Evolutionary conservation across 2,888 invertebrate species (phyloP), one percentile per base, ranked within the genome.

Genomic region (Erebia ligea): DNA sequence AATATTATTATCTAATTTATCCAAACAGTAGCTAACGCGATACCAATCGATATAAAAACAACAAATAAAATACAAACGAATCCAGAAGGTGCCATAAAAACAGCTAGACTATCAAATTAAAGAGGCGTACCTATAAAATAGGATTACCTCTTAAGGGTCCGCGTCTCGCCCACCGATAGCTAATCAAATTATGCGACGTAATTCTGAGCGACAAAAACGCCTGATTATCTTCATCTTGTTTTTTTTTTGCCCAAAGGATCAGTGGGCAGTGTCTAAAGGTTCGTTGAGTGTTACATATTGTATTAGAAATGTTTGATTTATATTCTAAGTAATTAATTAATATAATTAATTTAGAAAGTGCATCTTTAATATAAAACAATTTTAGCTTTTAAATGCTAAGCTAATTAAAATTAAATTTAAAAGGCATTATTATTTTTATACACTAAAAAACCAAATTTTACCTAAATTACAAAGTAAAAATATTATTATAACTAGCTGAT

Each of bases 101-200:
- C 72, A 64, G 67, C 70, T 72, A 70, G 80, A 82, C 83, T 81
- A 84, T 84, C 83, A 84, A 84, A 84, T 86, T 86, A 87, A 84
- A 82, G 81, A 81, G 79, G 76, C 77, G 78, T 75, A 76, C 77
- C 83, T 86, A 88, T 85, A 86, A 86, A 90, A 89, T 80, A 84
- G 85, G 87, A 90, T 90, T 88, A 89, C 85, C 85, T 86, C 85
- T 86, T 84, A 85, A 86, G 86, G 87, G 89, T 81, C 80, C 85
- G 84, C 82, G 85, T 85, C 81, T 85, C 85, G 86, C 84, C 87
- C 85, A 86, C 89, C 87, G 84, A 89, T 89, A 86, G 84, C 86
- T 91, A 91, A 92, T 91, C 89, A 88, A 90, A 91, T 92, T 90
- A 91, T 86, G 86, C 84, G 76, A 76, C 82, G 88, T 90, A 89